phyloP scores from a whole-genome alignment of 2,113 vertebrate species.

The Eurystomus gularis region DNA sequence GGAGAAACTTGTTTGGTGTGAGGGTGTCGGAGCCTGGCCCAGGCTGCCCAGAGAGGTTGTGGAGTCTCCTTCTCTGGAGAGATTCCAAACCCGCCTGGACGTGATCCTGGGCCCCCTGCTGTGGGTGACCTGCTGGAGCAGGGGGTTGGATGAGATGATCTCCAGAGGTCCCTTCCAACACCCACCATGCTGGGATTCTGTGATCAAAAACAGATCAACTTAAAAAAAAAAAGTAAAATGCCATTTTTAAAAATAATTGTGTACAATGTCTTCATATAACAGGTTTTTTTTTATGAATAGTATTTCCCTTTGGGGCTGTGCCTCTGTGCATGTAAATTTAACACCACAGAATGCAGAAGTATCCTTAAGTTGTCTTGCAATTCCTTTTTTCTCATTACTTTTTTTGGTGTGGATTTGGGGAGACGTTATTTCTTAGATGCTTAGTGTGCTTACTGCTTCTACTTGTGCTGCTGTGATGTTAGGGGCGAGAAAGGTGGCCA shows the following conservation, averaged over 20 bases:
- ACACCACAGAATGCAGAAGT: neutral
- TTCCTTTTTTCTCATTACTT: neutral
- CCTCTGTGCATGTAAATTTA: neutral
- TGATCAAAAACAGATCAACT: neutral
- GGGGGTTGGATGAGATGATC: neutral
- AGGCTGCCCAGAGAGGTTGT: neutral
- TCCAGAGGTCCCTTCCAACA: neutral
- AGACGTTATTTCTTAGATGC: neutral
- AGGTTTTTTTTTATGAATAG: neutral
- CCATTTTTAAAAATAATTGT: neutral
- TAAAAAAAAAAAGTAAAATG: neutral
- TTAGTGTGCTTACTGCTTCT: neutral
- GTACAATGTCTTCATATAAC: neutral
- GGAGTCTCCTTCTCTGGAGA: neutral
- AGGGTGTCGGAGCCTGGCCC: neutral
- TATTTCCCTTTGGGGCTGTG: neutral
- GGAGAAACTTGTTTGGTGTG: neutral
- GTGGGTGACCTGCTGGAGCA: neutral
- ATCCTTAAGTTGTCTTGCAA: neutral
- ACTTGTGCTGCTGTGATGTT: neutral
- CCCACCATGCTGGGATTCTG: neutral
- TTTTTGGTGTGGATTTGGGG: neutral
- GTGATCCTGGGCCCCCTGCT: neutral
- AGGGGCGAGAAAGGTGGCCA: neutral
- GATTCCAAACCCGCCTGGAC: neutral